Base-by-base conservation (phyloP, 35 echinoderm and acorn worm species). In the Stichopus chloronotus region DNA sequence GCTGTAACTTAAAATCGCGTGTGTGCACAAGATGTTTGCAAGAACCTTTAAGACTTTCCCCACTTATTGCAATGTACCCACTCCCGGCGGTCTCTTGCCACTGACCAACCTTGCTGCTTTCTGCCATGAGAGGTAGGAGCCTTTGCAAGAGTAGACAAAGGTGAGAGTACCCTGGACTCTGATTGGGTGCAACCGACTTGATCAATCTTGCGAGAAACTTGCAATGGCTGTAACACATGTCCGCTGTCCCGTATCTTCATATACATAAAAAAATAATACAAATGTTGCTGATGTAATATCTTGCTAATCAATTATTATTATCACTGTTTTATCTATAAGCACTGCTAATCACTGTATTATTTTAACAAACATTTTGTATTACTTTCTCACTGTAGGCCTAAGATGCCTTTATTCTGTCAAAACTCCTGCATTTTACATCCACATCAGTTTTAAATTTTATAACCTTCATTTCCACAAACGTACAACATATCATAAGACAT, bases 211-310 rank as follows among this genome's bases (percentile, higher is more conserved):
- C 83, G 0, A 95, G 63, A 30, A 87, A 53, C 52, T 81, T 65
- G 4, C 94, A 94, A 90, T 98, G 96, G 58, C 72, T 78, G 55
- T 52, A 78, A 80, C 96, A 98, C 8, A 98, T 61, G 21, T 95
- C 78, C 9, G 94, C 94, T 59, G 92, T 92, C 1, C 96, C 86
- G 57, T 95, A 98, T 72, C 96, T 98, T 25, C 30, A 43, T 43
- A 43, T 43, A 19, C 9, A 58, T 7, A 80, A 7, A 63, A 19
- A 57, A 59, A 58, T 55, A 86, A 20, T 12, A 90, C 21, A 90
- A 55, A 71, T 9, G 72, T 43, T 43, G 3, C 30, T 1, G 3
- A 43, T 43, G 30, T 43, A 43, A 43, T 43, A 43, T 43, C 30
- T 82, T 43, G 16, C 12, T 20, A 11, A 1, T 82, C 43, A 52